Evolutionary conservation across 92 coral and sea anemone species (phyloP).

Genomic region (Porites rus): DNA sequence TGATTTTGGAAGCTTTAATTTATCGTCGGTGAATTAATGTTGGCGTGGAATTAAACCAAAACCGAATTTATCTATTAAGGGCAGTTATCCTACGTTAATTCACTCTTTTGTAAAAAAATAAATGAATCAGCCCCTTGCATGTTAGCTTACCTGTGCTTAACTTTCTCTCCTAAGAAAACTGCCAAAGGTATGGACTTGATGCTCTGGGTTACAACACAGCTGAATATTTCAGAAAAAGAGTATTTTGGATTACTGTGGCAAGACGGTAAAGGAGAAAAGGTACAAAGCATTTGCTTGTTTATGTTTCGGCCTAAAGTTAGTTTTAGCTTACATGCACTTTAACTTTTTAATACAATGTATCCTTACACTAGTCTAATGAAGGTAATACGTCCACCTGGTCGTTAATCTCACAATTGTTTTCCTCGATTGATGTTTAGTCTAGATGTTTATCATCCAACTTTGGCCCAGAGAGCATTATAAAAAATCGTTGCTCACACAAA

Average conservation of each 20-base stretch:
- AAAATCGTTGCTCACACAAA: neutral
- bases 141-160: neutral
- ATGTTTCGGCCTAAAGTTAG: no score
- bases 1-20: no score
- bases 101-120: no score
- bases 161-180: constrained; percentile 78
- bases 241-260: constrained; percentile 92
- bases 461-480: neutral
- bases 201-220: constrained; percentile 85
- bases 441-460: neutral
- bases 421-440: constrained; percentile 26
- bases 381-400: neutral
- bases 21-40: no score
- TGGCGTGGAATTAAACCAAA: no score
- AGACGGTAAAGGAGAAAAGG: constrained; percentile 92
- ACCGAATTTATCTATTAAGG: no score
- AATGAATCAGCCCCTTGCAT: no score
- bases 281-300: constrained; percentile 1
- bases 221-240: constrained; percentile 88
- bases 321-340: no score
- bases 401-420: neutral
- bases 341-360: no score
- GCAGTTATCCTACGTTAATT: no score
- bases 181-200: constrained; percentile 93
- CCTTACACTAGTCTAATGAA: neutral